Evolutionary conservation across 2,797 vertebrate genomes (phyloP), one percentile per base, ranked within the genome.

Genomic region (Neoniphon sammara): DNA sequence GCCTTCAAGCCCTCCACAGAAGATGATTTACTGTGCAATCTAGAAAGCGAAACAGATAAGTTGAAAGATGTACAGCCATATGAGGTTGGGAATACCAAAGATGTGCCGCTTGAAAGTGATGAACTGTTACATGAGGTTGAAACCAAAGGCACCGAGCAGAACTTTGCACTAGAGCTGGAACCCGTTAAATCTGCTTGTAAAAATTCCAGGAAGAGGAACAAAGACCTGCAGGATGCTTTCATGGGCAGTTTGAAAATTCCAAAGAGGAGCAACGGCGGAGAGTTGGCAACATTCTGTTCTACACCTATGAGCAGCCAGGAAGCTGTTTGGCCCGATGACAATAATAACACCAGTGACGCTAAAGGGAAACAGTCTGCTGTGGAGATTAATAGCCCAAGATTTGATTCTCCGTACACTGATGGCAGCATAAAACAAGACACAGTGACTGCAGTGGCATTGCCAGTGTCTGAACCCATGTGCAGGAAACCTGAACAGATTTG

Each of bases 171-270:
- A 47, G 84, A 83, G 56, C 77, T 59, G 63, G 86, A 90, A 30
- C 36, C 66, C 67, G 66, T 81, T 72, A 88, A 78, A 84, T 69
- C 31, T 17, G 39, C 73, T 68, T 85, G 75, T 88, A 89, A 92
- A 84, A 79, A 87, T 83, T 90, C 91, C 86, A 92, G 91, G 77
- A 93, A 93, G 83, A 91, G 89, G 69, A 94, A 91, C 86, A 93
- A 93, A 78, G 86, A 76, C 36, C 64, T 82, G 44, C 82, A 75
- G 60, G 84, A 93, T 31, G 63, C 77, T 78, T 91, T 89, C 73
- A 77, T 69, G 9, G 77, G 83, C 49, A 90, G 82, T 82, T 70
- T 93, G 59, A 93, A 93, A 84, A 91, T 93, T 66, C 89, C 89
- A 59, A 94, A 94, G 86, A 90, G 90, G 77, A 87, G 78, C 30